Evolutionary conservation across 2,888 invertebrate genomes (phyloP), one percentile per base, ranked within the genome.

Genomic region (Periphyllus acericola): DNA sequence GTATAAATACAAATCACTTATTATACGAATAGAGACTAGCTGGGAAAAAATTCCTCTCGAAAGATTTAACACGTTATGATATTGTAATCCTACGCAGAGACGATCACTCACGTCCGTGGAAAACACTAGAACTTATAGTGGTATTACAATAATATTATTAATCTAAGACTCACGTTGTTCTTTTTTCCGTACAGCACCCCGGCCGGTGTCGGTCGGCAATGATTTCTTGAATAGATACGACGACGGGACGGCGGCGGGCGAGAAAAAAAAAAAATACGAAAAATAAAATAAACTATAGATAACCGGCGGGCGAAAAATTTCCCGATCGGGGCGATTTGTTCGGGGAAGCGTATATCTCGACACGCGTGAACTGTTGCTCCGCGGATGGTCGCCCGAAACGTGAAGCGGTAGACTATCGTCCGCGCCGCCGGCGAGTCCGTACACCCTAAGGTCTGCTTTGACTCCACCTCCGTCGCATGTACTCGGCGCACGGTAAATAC

Each of bases 351-450:
- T 60, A 25, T 25, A 25, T 21, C 21, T 4, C 52, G 25, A 25
- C 55, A 25, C 83, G 52, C 46, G 46, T 25, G 21, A 3, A 32
- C 25, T 11, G 29, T 3, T 52, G 72, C 72, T n/a, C 55, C 29
- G 60, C 36, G 60, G 74, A 75, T 60, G 75, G 14, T 83, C 83
- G 60, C 60, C 36, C 74, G 36, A 75, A 83, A 75, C 83, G 83
- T 72, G 74, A 74, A 75, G 75, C 83, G 83, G 74, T 17, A 21
- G 83, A 83, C 83, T 75, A 60, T 40, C 83, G 83, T 83, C 36
- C 72, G 6, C 36, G 74, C 74, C 60, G 74, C 74, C 60, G 74
- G 60, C 75, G 17, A 29, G 55, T 83, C 83, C 74, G 74, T 36
- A 74, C 60, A 83, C 83, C 29, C 36, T 29, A 60, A 60, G 29